Percentiles rank a stretch among this genome's conserved stretches.
phyloP scores from a whole-genome alignment of 2,113 vertebrate genomes.

The Psephotus haematonotus region DNA sequence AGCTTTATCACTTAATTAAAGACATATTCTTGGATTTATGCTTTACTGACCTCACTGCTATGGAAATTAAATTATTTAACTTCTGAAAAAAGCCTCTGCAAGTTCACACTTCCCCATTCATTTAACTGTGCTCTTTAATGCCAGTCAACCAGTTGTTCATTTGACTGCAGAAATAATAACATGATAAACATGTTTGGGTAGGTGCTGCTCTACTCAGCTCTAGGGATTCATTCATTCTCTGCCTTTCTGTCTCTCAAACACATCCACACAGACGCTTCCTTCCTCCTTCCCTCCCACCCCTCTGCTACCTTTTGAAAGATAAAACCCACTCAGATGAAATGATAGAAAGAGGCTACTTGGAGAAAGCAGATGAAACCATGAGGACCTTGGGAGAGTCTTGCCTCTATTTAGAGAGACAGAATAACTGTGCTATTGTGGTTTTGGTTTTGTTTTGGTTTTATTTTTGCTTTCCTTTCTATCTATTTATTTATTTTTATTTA shows the following conservation, averaged over 20 bases:
- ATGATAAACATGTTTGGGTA: background rate
- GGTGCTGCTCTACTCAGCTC: background rate
- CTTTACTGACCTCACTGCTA: slow-evolving; percentile 6
- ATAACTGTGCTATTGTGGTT: background rate
- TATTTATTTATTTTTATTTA: accelerated
- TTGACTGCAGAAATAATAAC: background rate
- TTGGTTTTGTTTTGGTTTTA: accelerated
- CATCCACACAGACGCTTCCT: background rate
- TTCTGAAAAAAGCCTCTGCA: background rate
- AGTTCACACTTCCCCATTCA: background rate
- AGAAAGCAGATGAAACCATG: background rate
- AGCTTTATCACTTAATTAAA: slow-evolving; percentile 56
- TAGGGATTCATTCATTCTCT: background rate
- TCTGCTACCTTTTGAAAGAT: background rate
- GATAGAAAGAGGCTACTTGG: background rate
- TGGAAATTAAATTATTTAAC: slow-evolving; percentile 45
- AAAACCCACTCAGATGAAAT: background rate
- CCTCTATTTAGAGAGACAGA: background rate
- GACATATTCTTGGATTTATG: slow-evolving; percentile 44
- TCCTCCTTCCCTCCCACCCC: background rate
- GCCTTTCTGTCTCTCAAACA: background rate
- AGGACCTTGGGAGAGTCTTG: background rate
- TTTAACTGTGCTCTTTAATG: background rate
- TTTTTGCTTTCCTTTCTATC: background rate
- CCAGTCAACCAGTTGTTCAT: background rate